Conservation (phyloP, 2,113 vertebrate genomes). For the Gasterosteus aculeatus region DNA sequence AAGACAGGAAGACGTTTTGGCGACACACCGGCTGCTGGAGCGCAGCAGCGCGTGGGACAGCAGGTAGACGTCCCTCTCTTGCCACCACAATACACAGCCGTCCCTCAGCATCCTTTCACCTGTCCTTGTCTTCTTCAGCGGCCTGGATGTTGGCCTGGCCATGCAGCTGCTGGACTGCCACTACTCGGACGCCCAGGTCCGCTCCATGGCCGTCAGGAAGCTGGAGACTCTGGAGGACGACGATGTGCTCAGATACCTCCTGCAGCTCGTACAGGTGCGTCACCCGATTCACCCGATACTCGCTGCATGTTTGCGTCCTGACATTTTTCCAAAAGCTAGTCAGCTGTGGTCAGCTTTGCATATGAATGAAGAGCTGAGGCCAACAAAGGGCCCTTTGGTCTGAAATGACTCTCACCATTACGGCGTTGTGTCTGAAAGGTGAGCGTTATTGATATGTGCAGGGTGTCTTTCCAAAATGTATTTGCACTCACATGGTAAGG, state of each 20-base stretch:
- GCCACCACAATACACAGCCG: fast-evolving
- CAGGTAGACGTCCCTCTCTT: slow-evolving; percentile 50
- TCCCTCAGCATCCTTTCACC: not conserved
- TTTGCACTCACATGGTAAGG: not conserved
- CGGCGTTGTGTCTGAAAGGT: not conserved
- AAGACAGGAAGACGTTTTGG: slow-evolving; percentile 91
- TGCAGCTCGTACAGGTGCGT: slow-evolving; percentile 95
- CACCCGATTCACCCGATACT: not conserved
- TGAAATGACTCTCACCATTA: slow-evolving; percentile 20
- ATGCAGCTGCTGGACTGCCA: slow-evolving; percentile 98
- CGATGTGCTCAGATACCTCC: slow-evolving; percentile 93
- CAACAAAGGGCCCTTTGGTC: slow-evolving; percentile 37
- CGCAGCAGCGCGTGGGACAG: slow-evolving; percentile 90
- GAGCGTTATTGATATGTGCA: not conserved
- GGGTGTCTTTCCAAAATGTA: not conserved
- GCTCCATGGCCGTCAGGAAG: slow-evolving; percentile 95
- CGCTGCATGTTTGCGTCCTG: slow-evolving; percentile 6
- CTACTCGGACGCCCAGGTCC: slow-evolving; percentile 93
- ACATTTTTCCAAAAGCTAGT: slow-evolving; percentile 23
- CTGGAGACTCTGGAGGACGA: slow-evolving; percentile 93
- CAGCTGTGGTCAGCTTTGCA: slow-evolving; percentile 52
- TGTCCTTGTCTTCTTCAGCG: slow-evolving; percentile 63
- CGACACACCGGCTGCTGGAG: slow-evolving; percentile 90
- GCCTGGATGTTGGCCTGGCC: slow-evolving; percentile 92
- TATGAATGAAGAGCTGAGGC: slow-evolving; percentile 12